phyloP scores from a whole-genome alignment of 1,140 invertebrate species.

The Atta texana region DNA sequence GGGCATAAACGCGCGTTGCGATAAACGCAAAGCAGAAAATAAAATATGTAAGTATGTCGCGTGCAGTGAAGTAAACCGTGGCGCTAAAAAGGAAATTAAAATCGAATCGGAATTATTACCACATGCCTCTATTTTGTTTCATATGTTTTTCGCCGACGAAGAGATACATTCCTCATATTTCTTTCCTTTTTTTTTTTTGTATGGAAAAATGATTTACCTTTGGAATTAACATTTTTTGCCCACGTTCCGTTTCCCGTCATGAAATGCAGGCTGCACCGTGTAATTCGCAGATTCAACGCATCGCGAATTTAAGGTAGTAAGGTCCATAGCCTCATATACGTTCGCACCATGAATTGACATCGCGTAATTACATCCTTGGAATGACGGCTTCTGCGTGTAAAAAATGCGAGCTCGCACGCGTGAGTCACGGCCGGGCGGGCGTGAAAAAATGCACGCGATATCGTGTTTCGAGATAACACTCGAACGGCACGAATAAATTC shows the following conservation, averaged over 20 bases:
- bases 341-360: constrained; percentile 37
- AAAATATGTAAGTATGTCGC: constrained; percentile 18
- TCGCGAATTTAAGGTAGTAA: constrained; percentile 40
- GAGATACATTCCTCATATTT: not conserved
- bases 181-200: not conserved
- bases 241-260: constrained; percentile 1
- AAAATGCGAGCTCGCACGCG: not conserved
- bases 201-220: constrained; percentile 69
- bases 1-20: constrained; percentile 15
- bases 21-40: constrained; percentile 27
- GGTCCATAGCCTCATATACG: not conserved
- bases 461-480: constrained; percentile 55
- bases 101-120: constrained; percentile 34
- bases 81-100: constrained; percentile 47
- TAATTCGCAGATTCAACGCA: constrained; percentile 41
- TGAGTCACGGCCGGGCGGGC: constrained; percentile 32
- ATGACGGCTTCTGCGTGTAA: not conserved
- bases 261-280: constrained; percentile 24
- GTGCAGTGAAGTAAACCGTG: constrained; percentile 1
- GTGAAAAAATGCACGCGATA: constrained; percentile 43
- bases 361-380: constrained; percentile 41
- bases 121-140: constrained; percentile 13
- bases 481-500: constrained; percentile 48
- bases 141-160: not conserved
- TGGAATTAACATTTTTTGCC: constrained; percentile 53